phyloP scores from a whole-genome alignment of 64 coral and sea anemone species.

The Actinia equina region DNA sequence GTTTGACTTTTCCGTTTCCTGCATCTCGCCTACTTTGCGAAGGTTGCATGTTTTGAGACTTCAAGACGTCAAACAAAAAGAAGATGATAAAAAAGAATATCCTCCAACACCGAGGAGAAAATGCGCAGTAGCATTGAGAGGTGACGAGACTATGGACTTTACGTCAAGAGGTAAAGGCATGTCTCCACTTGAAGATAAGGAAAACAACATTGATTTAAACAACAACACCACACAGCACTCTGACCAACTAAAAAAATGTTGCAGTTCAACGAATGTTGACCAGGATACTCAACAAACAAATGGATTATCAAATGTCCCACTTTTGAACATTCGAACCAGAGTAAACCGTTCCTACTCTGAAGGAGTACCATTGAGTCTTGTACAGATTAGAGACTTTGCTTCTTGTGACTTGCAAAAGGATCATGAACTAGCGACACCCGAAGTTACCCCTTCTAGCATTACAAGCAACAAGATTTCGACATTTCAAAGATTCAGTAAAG shows the following conservation, averaged over 20 bases:
- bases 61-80: not conserved
- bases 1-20: constrained; percentile 21
- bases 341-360: not conserved
- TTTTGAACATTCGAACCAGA: not conserved
- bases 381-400: not conserved
- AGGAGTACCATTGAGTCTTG: not conserved
- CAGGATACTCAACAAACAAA: not conserved
- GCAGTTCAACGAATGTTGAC: not conserved
- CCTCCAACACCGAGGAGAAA: not conserved
- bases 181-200: not conserved
- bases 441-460: not conserved
- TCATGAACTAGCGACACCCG: not conserved
- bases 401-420: not conserved
- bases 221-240: not conserved
- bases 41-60: not conserved
- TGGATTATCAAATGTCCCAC: too few species aligned
- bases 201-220: not conserved
- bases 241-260: not conserved
- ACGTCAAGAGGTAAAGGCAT: not conserved
- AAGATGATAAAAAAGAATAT: not conserved
- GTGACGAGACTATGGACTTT: not conserved
- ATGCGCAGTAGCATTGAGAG: not conserved
- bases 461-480: not conserved
- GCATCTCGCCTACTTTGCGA: constrained; percentile 3
- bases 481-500: not conserved